Evolutionary conservation across 1,140 invertebrate species (phyloP).

Genomic region (Eriosoma lanigerum): DNA sequence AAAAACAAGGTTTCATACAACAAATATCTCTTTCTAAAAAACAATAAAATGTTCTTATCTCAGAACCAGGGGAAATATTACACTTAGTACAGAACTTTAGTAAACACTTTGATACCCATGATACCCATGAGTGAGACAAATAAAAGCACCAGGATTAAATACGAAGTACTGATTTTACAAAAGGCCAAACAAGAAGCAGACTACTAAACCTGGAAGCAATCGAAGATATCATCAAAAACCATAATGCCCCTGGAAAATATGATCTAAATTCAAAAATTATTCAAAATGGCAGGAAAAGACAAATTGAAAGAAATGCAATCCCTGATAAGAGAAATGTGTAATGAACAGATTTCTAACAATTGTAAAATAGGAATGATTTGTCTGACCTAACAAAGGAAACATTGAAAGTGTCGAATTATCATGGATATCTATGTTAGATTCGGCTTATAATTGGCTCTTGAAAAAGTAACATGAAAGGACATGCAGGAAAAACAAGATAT

Average conservation of each 20-base stretch:
- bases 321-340: too few relatives aligned
- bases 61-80: conserved; percentile 11
- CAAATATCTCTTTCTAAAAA: too few relatives aligned
- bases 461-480: too few relatives aligned
- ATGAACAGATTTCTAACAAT: too few relatives aligned
- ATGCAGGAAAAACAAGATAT: too few relatives aligned
- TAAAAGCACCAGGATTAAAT: conserved; percentile 2
- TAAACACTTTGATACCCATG: background rate
- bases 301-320: too few relatives aligned
- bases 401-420: too few relatives aligned
- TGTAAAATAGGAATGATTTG: too few relatives aligned
- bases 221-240: conserved; percentile 10
- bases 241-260: background rate
- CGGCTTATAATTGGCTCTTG: too few relatives aligned
- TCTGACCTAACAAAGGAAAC: too few relatives aligned
- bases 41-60: conserved; percentile 7
- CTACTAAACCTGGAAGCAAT: conserved; percentile 23
- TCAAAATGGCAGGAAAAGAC: conserved; percentile 45
- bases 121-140: background rate
- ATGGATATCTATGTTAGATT: too few relatives aligned
- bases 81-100: background rate
- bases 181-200: background rate
- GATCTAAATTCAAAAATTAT: conserved; percentile 24
- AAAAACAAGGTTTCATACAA: too few relatives aligned
- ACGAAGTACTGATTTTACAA: background rate